A percentile compares a stretch with the other conserved stretches of the same genome.
Conservation (phyloP, 2,797 vertebrate genomes). For the Xerus rutilus region DNA sequence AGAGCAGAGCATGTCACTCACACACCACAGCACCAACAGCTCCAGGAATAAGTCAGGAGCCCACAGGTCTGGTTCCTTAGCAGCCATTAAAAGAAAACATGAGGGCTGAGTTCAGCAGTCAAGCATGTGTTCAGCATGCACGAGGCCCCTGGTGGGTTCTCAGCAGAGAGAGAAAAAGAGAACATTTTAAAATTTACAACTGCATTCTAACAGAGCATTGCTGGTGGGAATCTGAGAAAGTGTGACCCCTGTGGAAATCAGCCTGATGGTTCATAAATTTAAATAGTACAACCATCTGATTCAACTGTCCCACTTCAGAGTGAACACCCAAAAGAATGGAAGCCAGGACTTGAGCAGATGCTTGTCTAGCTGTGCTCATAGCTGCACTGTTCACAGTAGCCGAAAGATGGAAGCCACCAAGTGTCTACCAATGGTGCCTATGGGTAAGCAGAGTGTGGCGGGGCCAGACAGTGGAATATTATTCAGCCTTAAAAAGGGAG, state of each 20-base stretch:
- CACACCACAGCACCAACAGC: background rate
- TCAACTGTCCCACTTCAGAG: background rate
- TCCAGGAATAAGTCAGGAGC: background rate
- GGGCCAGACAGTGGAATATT: background rate
- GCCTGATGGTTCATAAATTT: background rate
- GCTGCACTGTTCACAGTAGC: background rate
- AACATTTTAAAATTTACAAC: too few species aligned
- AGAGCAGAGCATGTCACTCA: background rate
- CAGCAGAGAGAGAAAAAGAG: too few species aligned
- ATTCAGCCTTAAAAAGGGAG: background rate
- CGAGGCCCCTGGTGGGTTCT: too few species aligned
- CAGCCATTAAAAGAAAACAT: background rate
- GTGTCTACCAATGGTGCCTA: background rate
- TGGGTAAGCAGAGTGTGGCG: background rate
- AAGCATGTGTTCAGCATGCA: too few species aligned
- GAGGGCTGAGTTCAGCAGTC: too few species aligned
- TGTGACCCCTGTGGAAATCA: too few species aligned
- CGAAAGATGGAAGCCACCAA: background rate
- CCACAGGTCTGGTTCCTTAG: background rate
- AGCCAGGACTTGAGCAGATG: background rate
- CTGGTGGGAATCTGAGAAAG: background rate
- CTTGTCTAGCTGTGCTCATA: background rate
- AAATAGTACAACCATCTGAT: background rate
- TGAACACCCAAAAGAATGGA: background rate
- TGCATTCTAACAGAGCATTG: background rate